phyloP scores from a whole-genome alignment of 23 tunicate species.

The Ascidia mentula region DNA sequence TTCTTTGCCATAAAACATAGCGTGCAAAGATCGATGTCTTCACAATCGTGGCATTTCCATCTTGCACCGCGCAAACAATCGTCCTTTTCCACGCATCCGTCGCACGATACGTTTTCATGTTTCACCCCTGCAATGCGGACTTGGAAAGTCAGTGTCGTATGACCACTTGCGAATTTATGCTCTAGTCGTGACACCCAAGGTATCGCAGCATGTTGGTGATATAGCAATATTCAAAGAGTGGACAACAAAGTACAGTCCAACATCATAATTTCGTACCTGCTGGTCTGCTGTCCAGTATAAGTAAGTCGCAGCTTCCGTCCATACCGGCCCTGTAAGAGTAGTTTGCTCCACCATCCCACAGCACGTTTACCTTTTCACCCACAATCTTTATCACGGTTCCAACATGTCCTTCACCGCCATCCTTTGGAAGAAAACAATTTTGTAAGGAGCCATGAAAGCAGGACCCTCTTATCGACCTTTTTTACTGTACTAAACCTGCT shows the following conservation, averaged over 20 bases:
- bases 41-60: conserved; percentile 25
- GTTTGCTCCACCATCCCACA: conserved; percentile 23
- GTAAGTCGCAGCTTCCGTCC: conserved; percentile 21
- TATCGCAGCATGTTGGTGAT: too few species aligned
- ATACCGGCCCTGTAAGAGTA: conserved; percentile 16
- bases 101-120: conserved; percentile 25
- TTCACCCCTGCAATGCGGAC: conserved; percentile 40
- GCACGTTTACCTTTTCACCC: conserved; percentile 18
- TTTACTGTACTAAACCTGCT: too few species aligned
- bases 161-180: too few species aligned
- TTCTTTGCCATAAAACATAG: conserved; percentile 20
- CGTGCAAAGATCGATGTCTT: conserved; percentile 26
- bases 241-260: too few species aligned
- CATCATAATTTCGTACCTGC: too few species aligned
- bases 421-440: too few species aligned
- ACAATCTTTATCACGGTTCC: conserved; percentile 33
- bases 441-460: too few species aligned
- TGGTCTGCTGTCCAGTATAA: conserved; percentile 22
- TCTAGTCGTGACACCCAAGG: too few species aligned
- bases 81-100: conserved; percentile 26
- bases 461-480: too few species aligned
- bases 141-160: too few species aligned
- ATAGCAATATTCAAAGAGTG: too few species aligned
- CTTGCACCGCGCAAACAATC: conserved; percentile 20
- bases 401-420: conserved; percentile 39